Conservation (phyloP, 1,140 invertebrate species). For the Oryzaephilus surinamensis region DNA sequence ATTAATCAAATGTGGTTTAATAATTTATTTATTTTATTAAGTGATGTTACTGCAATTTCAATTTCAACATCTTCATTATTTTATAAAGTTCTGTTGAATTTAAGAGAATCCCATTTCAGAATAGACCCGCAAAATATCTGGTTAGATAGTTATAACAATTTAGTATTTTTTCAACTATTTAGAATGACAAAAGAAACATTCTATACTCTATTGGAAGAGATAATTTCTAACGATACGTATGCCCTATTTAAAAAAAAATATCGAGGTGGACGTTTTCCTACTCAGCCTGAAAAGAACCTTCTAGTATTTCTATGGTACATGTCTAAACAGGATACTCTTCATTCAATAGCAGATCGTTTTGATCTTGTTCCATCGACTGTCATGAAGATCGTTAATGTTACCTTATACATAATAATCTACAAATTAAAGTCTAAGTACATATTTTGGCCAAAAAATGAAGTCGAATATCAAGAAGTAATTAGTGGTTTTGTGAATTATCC, state of each 20-base stretch:
- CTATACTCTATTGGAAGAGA: not conserved
- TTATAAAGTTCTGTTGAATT: too few species aligned
- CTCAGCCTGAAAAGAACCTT: conserved; percentile 6
- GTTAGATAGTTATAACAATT: conserved; percentile 7
- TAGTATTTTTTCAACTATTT: conserved; percentile 7
- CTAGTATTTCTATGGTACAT: conserved; percentile 13
- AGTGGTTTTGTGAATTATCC: conserved; percentile 1
- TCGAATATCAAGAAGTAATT: conserved; percentile 6
- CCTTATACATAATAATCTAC: conserved; percentile 4
- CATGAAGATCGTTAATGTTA: conserved; percentile 7
- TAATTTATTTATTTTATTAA: too few species aligned
- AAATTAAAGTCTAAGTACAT: conserved; percentile 8
- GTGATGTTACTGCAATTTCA: too few species aligned
- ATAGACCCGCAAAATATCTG: not conserved
- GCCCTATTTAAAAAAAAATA: conserved; percentile 10
- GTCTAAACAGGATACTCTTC: conserved; percentile 5
- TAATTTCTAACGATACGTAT: conserved; percentile 3
- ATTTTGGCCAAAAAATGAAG: conserved; percentile 7
- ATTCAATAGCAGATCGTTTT: conserved; percentile 7
- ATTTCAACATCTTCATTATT: too few species aligned
- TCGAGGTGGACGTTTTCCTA: conserved; percentile 5
- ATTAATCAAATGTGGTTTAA: too few species aligned
- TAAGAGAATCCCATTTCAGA: not conserved
- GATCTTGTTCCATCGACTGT: conserved; percentile 6
- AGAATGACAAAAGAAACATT: conserved; percentile 4